Conservation (phyloP, 2,888 invertebrate genomes). For the Parnassius mnemosyne region DNA sequence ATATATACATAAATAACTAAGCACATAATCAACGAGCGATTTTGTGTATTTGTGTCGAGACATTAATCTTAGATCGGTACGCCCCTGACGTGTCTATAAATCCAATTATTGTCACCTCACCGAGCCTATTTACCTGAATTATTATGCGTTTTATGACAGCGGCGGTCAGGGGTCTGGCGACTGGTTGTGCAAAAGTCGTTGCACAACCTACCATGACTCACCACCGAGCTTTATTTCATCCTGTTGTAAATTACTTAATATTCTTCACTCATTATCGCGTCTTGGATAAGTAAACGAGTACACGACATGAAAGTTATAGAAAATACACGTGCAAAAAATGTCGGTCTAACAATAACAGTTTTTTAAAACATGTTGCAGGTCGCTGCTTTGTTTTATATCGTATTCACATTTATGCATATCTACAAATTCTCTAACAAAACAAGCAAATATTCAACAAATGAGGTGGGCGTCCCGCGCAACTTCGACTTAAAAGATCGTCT, state of each 20-base stretch:
- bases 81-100: conserved; percentile 36
- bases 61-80: conserved; percentile 38
- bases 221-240: conserved; percentile 58
- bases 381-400: conserved; percentile 21
- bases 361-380: conserved; percentile 12
- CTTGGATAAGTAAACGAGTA: conserved; percentile 33
- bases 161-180: conserved; percentile 46
- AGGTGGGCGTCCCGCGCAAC: conserved; percentile 63
- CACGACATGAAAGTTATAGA: conserved; percentile 23
- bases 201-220: conserved; percentile 69
- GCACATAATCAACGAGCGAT: conserved; percentile 9
- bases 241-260: conserved; percentile 49
- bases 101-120: conserved; percentile 36
- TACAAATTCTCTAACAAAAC: conserved; percentile 31
- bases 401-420: conserved; percentile 24
- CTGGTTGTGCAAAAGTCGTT: conserved; percentile 66
- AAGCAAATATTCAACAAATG: conserved; percentile 39
- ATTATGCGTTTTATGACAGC: conserved; percentile 46
- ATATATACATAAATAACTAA: no score
- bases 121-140: conserved; percentile 38
- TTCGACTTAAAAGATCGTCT: conserved; percentile 68
- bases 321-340: conserved; percentile 11
- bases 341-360: conserved; percentile 19
- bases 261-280: conserved; percentile 51
- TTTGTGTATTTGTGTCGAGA: conserved; percentile 9